phyloP scores from a whole-genome alignment of 2,797 vertebrate species.

The Moxostoma hubbsi region DNA sequence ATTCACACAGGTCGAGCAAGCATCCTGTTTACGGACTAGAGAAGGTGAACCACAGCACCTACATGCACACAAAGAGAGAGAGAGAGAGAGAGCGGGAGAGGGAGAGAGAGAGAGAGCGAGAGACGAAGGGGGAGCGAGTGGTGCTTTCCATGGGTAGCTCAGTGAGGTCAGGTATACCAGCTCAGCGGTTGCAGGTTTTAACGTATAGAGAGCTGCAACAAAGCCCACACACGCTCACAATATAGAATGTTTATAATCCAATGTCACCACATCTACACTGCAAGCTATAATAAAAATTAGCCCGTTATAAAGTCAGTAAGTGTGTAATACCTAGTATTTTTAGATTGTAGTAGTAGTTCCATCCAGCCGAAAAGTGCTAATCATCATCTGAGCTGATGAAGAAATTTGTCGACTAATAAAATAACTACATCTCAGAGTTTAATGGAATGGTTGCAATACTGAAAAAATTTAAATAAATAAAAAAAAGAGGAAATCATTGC shows the following conservation, averaged over 20 bases:
- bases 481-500: too few relatives aligned
- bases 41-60: constrained; percentile 60
- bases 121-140: constrained; percentile 45
- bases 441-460: too few relatives aligned
- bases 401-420: too few relatives aligned
- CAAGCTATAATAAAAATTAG: too few relatives aligned
- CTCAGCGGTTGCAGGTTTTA: constrained; percentile 67
- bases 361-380: too few relatives aligned
- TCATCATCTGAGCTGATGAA: too few relatives aligned
- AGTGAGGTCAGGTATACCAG: constrained; percentile 75
- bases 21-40: constrained; percentile 65
- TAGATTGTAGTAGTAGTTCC: too few relatives aligned
- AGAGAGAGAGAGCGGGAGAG: constrained; percentile 29
- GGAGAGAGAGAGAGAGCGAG: constrained; percentile 21
- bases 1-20: constrained; percentile 43
- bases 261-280: not conserved
- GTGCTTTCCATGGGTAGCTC: constrained; percentile 78
- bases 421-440: too few relatives aligned
- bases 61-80: constrained; percentile 32
- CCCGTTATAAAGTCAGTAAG: too few relatives aligned
- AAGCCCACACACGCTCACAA: not conserved
- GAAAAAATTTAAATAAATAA: too few relatives aligned
- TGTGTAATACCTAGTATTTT: too few relatives aligned
- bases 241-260: not conserved
- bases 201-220: constrained; percentile 42